Evolutionary conservation across 2,888 invertebrate species (phyloP), one percentile per base, ranked within the genome.

Genomic region (Margaritifera margaritifera): DNA sequence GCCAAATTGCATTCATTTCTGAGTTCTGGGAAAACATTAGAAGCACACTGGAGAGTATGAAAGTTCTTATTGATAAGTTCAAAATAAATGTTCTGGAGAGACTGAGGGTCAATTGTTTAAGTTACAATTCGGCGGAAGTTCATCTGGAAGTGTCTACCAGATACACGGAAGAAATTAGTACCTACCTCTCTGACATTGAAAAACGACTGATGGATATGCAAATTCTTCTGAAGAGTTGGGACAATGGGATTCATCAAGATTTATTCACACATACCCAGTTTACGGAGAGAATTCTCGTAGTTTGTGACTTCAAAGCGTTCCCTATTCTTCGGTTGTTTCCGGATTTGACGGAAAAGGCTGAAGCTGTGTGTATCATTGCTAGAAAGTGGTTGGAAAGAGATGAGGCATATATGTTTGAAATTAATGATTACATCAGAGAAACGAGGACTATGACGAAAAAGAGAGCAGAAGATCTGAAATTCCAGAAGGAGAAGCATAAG

Each of bases 231-330:
- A 84, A 84, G 62, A 86, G 84, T 73, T 86, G 76, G 69, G 71
- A 80, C 57, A 76, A 76, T 58, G 81, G 83, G 5, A 70, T 88
- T 15, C 82, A 83, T 64, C 85, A 84, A 64, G 84, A 87, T 52
- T 78, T 87, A 60, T 85, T 85, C 64, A 77, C 82, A 8, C 80
- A 83, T 64, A 80, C 84, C 2, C 67, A 73, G 50, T 86, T 87
- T 64, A 79, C 84, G 6, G 82, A 87, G 57, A 75, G 81, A 42
- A 74, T 88, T 52, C 74, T 87, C 52, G 80, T 85, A 22, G 72
- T 77, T 2, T 87, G 87, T 78, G 87, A 88, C 74, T 77, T 82
- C 52, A 86, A 86, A 74, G 85, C 86, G 6, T 88, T 87, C 71
- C 88, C 88, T 8, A 71, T 88, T 50, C 79, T 88, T 55, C 80